Percentiles rank a stretch among this genome's conserved stretches.
These are phyloP conservation scores for Ploceus nigricollis DNA, from an alignment of 2,113 vertebrate species.

Conservation along the genomic window DNA sequence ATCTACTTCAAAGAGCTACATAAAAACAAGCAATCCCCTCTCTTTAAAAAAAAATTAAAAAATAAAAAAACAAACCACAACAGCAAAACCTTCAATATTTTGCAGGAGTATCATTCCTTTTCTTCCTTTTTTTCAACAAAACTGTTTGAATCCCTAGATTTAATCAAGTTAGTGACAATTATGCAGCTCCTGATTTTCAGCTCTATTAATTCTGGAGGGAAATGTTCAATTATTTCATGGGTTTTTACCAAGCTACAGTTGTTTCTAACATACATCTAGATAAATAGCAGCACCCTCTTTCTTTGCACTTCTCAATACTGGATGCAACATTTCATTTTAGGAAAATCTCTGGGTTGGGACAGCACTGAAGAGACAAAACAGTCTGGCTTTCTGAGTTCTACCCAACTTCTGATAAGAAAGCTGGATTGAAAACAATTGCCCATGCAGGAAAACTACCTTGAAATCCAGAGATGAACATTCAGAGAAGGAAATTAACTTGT, in stretches of 20 bases:
- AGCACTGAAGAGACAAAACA: background rate
- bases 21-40: background rate
- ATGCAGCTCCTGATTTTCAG: background rate
- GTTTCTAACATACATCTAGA: background rate
- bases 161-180: background rate
- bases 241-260: background rate
- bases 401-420: background rate
- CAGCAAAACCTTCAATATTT: background rate
- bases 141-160: background rate
- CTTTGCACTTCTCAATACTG: background rate
- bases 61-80: background rate
- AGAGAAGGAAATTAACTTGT: background rate
- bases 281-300: background rate
- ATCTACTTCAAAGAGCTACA: background rate
- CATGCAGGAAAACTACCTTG: background rate
- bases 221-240: background rate
- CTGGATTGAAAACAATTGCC: background rate
- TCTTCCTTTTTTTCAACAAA: background rate
- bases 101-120: background rate
- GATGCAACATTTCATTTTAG: background rate
- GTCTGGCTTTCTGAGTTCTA: background rate
- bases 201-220: background rate
- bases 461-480: background rate
- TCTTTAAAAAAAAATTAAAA: background rate
- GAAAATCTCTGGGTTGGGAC: background rate